phyloP scores from a whole-genome alignment of 2,797 vertebrate species.

The Apogon hyalosoma region DNA sequence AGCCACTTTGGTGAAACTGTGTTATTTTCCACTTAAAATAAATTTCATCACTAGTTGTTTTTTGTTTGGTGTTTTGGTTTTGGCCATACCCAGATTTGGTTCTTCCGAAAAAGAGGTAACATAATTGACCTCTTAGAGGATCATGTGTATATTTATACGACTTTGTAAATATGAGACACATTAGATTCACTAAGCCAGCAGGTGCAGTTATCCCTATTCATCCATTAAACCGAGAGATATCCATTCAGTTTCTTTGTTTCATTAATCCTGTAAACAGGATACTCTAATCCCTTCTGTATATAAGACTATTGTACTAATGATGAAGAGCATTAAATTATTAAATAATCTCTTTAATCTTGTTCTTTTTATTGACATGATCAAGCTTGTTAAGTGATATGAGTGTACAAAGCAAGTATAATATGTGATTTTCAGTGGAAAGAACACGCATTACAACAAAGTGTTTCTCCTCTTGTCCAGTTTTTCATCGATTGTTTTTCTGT shows the following conservation, averaged over 20 bases:
- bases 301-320: conserved; percentile 33
- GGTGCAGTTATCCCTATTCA: conserved; percentile 49
- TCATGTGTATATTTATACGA: conserved; percentile 20
- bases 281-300: conserved; percentile 52
- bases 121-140: conserved; percentile 30
- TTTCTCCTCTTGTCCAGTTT: not conserved
- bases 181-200: conserved; percentile 26
- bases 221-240: conserved; percentile 32
- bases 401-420: conserved; percentile 5
- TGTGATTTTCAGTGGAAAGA: not conserved
- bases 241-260: conserved; percentile 36
- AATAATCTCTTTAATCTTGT: conserved; percentile 40
- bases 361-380: conserved; percentile 44
- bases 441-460: not conserved
- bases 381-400: conserved; percentile 30
- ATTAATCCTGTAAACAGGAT: conserved; percentile 56
- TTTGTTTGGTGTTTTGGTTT: conserved; percentile 45
- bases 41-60: conserved; percentile 40
- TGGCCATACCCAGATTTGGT: conserved; percentile 48
- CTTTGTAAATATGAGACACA: conserved; percentile 11
- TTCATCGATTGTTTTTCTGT: conserved; percentile 3
- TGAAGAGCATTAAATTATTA: conserved; percentile 50
- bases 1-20: conserved; percentile 47
- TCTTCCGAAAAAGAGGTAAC: conserved; percentile 21
- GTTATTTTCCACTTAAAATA: conserved; percentile 68